phyloP scores from a whole-genome alignment of 2,113 vertebrate species.

The Sceloporus tristichus region DNA sequence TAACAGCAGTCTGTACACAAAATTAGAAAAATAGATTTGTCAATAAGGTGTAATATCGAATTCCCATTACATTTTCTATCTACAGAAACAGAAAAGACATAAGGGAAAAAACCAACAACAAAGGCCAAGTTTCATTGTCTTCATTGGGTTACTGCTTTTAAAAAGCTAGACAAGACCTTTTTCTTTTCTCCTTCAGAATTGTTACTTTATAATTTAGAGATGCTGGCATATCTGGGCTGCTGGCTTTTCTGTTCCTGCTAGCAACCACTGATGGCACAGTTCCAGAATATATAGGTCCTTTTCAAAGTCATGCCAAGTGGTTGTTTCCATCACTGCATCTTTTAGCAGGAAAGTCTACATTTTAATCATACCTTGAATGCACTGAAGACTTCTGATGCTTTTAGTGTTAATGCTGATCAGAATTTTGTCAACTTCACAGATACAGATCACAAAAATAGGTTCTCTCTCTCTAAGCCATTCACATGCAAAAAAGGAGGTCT shows the following conservation, averaged over 20 bases:
- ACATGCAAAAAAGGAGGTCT: too few species aligned
- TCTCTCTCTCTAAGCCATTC: too few species aligned
- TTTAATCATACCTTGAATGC: background rate
- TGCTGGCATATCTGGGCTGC: background rate
- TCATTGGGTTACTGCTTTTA: background rate
- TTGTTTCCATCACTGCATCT: background rate
- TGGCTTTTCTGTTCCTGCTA: background rate
- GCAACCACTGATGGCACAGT: too few species aligned
- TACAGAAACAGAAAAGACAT: background rate
- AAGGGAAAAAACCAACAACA: conserved; percentile 3
- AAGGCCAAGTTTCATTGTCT: background rate
- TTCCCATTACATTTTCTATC: conserved; percentile 7
- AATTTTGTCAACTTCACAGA: too few species aligned
- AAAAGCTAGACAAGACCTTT: background rate
- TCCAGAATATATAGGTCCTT: background rate
- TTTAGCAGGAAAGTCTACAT: background rate
- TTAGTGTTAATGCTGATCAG: too few species aligned
- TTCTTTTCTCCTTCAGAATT: background rate
- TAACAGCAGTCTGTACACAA: background rate
- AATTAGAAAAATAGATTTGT: conserved; percentile 10
- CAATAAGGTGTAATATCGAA: conserved; percentile 14
- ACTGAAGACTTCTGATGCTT: background rate
- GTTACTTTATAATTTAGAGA: background rate
- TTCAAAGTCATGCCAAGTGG: background rate
- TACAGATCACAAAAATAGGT: too few species aligned